phyloP scores from a whole-genome alignment of 2,113 vertebrate species.

The Polyodon spathula region DNA sequence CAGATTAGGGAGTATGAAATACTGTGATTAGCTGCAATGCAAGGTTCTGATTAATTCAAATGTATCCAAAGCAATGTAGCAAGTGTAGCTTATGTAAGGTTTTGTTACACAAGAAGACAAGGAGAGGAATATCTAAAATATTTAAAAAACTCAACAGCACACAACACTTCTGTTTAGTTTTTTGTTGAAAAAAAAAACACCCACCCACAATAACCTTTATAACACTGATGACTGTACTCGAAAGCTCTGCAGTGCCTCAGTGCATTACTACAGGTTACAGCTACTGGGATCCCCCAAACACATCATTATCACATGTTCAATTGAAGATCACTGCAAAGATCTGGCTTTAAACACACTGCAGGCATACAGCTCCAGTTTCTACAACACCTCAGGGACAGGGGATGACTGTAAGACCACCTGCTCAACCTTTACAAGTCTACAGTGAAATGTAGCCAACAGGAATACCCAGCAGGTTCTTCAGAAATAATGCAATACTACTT shows the following conservation, averaged over 20 bases:
- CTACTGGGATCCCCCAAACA: background rate
- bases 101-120: slow-evolving; percentile 36
- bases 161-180: no score
- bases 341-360: background rate
- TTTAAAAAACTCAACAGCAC: background rate
- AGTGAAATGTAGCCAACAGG: no score
- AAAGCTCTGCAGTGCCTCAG: background rate
- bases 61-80: slow-evolving; percentile 20
- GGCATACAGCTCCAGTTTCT: background rate
- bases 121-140: slow-evolving; percentile 7
- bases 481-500: background rate
- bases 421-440: no score
- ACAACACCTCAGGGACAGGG: background rate
- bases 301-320: background rate
- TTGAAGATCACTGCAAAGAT: background rate
- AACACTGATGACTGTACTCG: background rate
- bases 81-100: slow-evolving; percentile 30
- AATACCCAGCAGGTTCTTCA: no score
- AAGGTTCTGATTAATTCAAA: no score
- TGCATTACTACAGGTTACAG: background rate
- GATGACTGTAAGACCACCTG: background rate
- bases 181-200: no score
- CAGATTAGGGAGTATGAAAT: no score
- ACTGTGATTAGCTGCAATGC: no score
- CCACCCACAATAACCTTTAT: background rate